Evolutionary conservation across 1,140 invertebrate genomes (phyloP), one percentile per base, ranked within the genome.

Genomic region (Trichonephila clavata): DNA sequence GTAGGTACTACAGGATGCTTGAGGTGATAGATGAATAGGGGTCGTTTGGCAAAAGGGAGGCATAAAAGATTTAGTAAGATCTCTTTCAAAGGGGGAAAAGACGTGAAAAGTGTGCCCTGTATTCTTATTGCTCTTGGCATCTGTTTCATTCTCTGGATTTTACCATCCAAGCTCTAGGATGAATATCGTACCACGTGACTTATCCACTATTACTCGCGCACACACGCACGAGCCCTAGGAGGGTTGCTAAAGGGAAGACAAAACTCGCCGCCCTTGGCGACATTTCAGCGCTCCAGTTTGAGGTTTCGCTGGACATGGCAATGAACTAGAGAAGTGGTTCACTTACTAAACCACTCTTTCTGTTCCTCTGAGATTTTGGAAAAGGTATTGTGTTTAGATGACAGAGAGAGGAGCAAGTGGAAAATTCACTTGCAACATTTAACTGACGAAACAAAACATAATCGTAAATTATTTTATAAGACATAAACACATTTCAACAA

Each of bases 151-250:
- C 80, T 83, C 43, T 83, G 16, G 71, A 77, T 84, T 84, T 81
- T 60, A 32, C 32, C 88, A 90, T 63, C 61, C 43, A 27, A 13
- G 43, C 27, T 84, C 21, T 13, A 18, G 14, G 50, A 60, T 86
- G 43, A 77, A 77, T 86, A 80, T 16, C n/a, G 43, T 27, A 77
- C 63, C 63, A 92, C 83, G 91, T 92, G 91, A 92, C 90, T 92
- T 83, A 61, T 77, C 90, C 86, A 86, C 63, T 92, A 86, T 92
- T 84, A 77, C 87, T 89, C 87, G 61, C 60, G 71, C 71, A 80
- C 71, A 39, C 71, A 43, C 71, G 14, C 61, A 89, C 65, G 65
- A 71, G 43, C 18, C 50, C 16, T 20, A 65, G 32, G 21, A 50
- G 65, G 87, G 87, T 89, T 77, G 65, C 65, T 61, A 21, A 10